Base-by-base conservation (phyloP, 2,888 invertebrate species). In the Dasysyrphus albostriatus region DNA sequence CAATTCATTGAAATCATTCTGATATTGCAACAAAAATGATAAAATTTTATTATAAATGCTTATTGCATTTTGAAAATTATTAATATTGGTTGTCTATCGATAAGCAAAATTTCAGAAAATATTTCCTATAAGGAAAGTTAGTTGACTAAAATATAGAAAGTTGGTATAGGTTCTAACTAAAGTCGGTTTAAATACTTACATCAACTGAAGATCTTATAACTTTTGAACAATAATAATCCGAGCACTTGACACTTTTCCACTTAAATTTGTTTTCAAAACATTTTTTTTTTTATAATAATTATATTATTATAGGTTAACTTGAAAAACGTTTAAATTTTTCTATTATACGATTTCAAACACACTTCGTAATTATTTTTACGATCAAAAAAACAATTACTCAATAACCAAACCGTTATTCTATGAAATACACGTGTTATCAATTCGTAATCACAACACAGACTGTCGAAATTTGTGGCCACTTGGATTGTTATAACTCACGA, bases 401-500 rank as follows among this genome's bases (percentile, higher is more conserved):
- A 44, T 65, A 58, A 34, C 39, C 16, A n/a, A n/a, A 61, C 37
- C 39, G 59, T 16, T 51, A 51, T 49, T 32, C 39, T 32, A n/a
- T 34, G 44, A 42, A 65, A 29, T 59, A 24, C 83, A 83, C 79
- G 80, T 88, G 88, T 61, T 83, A 83, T 80, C 88, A 80, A 79
- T 76, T 73, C 73, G 75, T 80, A 83, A 83, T 80, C 83, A 80
- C 72, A 83, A 75, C 73, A 83, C 65, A 51, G 83, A 83, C 83
- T 88, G 83, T n/a, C 49, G 34, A 73, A 42, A 47, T 42, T 29
- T 54, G 39, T 69, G 29, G 54, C 56, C 70, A 78, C 77, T 63
- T 19, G 8, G 37, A 78, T 74, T 70, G 58, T 77, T 54, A 47
- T 73, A 56, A 54, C 70, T 51, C 58, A 70, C 73, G 72, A 47